Percentiles rank a stretch among this genome's conserved stretches.
These are phyloP conservation scores for Augochlorella aurata DNA, from an alignment of 2,888 invertebrate genomes.

Conservation along the genomic window DNA sequence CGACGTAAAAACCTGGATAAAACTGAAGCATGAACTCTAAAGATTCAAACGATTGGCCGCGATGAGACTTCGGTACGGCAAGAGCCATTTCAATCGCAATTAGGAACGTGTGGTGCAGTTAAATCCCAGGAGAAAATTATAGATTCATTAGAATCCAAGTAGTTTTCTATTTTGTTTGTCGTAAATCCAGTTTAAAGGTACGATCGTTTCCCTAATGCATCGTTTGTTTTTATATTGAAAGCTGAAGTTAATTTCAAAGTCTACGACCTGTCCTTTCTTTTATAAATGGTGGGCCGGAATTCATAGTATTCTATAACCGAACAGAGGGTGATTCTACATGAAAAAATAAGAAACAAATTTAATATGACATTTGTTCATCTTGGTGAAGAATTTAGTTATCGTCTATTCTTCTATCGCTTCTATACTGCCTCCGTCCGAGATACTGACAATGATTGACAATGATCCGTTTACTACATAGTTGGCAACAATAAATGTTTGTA, in stretches of 20 bases:
- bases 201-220: background rate
- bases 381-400: too few species aligned
- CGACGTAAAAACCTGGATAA: background rate
- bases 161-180: background rate
- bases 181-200: background rate
- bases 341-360: too few species aligned
- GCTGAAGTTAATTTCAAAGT: background rate
- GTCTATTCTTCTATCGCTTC: too few species aligned
- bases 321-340: too few species aligned
- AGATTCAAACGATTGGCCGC: background rate
- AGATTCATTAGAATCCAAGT: background rate
- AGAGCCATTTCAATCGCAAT: slow-evolving; percentile 7
- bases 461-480: too few species aligned
- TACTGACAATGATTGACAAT: too few species aligned
- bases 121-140: background rate
- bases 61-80: background rate
- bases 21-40: background rate
- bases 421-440: too few species aligned
- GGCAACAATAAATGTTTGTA: too few species aligned
- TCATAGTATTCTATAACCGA: too few species aligned
- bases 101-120: slow-evolving; percentile 1
- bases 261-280: too few species aligned
- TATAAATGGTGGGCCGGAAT: too few species aligned
- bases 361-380: too few species aligned
- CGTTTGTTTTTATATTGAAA: background rate